Evolutionary conservation across 2,888 invertebrate species (phyloP), one percentile per base, ranked within the genome.

Genomic region (Polymixis flavicincta): DNA sequence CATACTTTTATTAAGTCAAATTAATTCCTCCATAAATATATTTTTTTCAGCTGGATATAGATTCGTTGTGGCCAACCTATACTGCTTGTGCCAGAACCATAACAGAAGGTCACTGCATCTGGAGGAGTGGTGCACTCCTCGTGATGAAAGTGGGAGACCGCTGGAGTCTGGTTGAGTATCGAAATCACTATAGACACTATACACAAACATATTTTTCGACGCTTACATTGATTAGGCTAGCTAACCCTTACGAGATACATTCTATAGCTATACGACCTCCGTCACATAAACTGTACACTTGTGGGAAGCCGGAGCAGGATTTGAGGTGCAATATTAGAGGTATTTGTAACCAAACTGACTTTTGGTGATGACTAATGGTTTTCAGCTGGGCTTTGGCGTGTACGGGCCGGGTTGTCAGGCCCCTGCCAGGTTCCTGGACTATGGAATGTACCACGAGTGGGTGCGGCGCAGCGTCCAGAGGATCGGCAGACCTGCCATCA

Each of bases 401-500:
- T 87, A 91, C 61, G 94, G 94, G 0, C 94, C 94, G 0, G 94
- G 94, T 0, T 94, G 94, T 66, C 77, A 84, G 1, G 87, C 92
- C 0, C 94, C 94, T 0, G 89, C 94, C 0, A 82, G 94, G 42
- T 94, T 94, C 78, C n/a, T 94, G 13, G 93, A 94, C 87, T 94
- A 93, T 82, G 91, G 90, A 2, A 85, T 86, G 87, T 89, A 91
- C 72, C 83, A 88, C 50, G 74, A 71, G 1, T 94, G 94, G 94
- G 90, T 93, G n/a, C 66, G 78, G 5, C 70, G 66, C 4, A 91
- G 82, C 75, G 63, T 93, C 3, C 64, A 78, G 22, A 86, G 88
- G 71, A 88, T 92, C 13, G 94, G 94, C 3, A 83, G 32, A 61
- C 90, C 94, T 0, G 85, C 94, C 9, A 76, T 94, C 82, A 91